A percentile compares a stretch with the other conserved stretches of the same genome.
These are phyloP conservation scores for Myiotriccus ornatus DNA, from an alignment of 2,797 vertebrate genomes.

Conservation along the genomic window DNA sequence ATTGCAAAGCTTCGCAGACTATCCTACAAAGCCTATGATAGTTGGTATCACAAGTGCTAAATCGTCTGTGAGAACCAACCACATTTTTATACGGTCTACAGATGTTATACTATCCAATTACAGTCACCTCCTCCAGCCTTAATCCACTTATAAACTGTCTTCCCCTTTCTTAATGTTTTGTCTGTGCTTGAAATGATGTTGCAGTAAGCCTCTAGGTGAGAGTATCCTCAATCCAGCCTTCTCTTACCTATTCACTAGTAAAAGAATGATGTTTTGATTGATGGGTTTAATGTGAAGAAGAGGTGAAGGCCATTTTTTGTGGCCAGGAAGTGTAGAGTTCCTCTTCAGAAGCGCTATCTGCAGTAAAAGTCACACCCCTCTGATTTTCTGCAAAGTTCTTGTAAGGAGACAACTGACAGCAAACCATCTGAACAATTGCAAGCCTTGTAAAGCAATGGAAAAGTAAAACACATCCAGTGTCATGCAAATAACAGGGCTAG, in stretches of 20 bases:
- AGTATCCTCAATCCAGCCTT: neutral
- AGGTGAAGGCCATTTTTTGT: neutral
- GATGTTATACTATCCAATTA: neutral
- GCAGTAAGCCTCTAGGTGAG: neutral
- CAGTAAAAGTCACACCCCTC: neutral
- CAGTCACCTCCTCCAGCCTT: neutral
- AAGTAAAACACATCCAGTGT: neutral
- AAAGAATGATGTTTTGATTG: neutral
- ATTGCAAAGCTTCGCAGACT: neutral
- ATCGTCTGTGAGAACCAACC: neutral
- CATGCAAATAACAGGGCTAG: neutral
- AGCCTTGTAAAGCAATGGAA: neutral
- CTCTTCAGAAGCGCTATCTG: neutral
- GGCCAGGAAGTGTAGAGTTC: neutral
- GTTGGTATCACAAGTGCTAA: neutral
- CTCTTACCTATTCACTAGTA: neutral
- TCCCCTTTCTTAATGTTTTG: neutral
- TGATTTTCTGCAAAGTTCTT: neutral
- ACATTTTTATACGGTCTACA: neutral
- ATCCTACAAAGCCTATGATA: neutral
- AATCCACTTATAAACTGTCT: neutral
- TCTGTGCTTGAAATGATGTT: neutral
- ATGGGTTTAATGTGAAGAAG: neutral
- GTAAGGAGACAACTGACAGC: neutral
- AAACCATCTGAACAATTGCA: neutral